Conservation (phyloP, 2,888 invertebrate species). For the Eurytoma adleriae region DNA sequence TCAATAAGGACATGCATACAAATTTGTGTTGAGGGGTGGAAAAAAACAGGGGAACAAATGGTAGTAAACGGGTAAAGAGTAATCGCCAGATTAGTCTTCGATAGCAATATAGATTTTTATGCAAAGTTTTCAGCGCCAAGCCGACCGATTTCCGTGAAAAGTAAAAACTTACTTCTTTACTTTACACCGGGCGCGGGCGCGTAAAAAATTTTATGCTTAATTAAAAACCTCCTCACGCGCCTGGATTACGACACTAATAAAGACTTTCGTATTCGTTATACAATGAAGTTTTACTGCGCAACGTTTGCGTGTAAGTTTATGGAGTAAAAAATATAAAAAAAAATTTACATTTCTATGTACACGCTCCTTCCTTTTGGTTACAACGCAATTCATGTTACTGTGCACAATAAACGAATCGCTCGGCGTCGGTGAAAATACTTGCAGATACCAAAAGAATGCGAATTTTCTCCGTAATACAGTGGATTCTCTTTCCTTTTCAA, state of each 20-base stretch:
- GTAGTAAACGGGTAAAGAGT: not conserved
- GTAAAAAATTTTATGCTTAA: conserved; percentile 14
- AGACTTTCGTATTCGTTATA: conserved; percentile 2
- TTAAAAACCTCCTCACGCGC: conserved; percentile 20
- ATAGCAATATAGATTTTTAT: conserved; percentile 23
- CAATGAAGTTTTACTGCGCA: conserved; percentile 1
- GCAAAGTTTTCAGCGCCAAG: not conserved
- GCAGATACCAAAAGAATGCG: not conserved
- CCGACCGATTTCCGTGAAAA: not conserved
- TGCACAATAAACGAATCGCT: not conserved
- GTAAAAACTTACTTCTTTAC: not conserved
- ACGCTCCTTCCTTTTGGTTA: too few species aligned
- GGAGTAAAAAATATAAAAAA: too few species aligned
- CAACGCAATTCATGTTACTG: too few species aligned
- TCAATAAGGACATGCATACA: too few species aligned
- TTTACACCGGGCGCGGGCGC: not conserved
- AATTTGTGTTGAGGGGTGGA: too few species aligned
- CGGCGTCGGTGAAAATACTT: not conserved
- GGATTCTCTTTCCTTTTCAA: too few species aligned
- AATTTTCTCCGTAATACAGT: too few species aligned
- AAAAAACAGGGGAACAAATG: not conserved
- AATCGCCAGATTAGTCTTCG: conserved; percentile 19
- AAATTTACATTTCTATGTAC: too few species aligned
- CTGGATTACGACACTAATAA: conserved; percentile 14
- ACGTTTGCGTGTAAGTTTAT: too few species aligned